These are phyloP conservation scores for Corythornis madagascariensis DNA, from an alignment of 2,113 vertebrate species.

Conservation along the genomic window DNA sequence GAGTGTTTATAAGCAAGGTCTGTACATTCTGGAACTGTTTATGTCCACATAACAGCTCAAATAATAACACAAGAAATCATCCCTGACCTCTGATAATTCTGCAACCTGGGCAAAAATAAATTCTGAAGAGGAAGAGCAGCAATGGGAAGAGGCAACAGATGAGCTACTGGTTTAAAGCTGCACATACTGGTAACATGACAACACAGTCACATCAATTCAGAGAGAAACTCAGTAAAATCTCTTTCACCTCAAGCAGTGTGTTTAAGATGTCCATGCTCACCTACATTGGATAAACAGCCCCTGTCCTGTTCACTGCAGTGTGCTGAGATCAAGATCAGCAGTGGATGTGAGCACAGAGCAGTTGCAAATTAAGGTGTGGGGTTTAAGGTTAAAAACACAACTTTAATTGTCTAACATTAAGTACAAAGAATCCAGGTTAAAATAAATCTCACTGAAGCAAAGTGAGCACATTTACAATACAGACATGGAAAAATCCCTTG, in stretches of 20 bases:
- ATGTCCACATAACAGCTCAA: not conserved
- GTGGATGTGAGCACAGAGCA: not conserved
- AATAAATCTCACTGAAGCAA: not conserved
- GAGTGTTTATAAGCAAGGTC: not conserved
- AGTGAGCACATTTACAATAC: not conserved
- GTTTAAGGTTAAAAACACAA: not conserved
- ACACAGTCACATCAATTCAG: not conserved
- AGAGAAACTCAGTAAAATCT: not conserved
- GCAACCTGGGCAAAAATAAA: not conserved
- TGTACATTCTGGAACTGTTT: not conserved
- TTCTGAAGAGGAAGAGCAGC: not conserved
- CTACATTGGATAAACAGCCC: not conserved
- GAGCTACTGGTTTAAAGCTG: not conserved
- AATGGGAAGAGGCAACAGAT: not conserved
- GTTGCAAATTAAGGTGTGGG: not conserved
- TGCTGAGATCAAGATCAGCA: not conserved
- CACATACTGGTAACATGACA: accelerated
- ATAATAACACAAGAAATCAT: not conserved
- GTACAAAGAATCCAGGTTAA: not conserved
- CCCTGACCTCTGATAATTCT: not conserved
- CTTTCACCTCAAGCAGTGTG: not conserved
- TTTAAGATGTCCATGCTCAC: not conserved
- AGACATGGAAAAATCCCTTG: not conserved
- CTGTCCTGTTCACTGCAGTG: accelerated
- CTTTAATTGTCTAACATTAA: not conserved